Conservation (phyloP, 2,797 vertebrate species). For the Anisognathus igniventris region DNA sequence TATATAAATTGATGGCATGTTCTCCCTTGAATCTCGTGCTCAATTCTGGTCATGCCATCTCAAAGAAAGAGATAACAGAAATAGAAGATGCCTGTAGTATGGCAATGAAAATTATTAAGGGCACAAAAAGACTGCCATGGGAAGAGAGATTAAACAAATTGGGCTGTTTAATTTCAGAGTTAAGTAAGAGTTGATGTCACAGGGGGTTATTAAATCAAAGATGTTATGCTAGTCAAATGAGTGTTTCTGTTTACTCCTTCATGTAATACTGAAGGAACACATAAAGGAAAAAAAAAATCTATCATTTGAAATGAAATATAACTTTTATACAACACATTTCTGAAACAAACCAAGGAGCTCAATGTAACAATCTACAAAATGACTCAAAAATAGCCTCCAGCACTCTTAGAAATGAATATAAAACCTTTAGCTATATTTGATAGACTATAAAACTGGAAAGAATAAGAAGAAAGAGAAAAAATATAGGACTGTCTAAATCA, state of each 20-base stretch:
- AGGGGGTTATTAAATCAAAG: neutral
- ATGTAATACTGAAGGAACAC: neutral
- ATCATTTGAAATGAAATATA: neutral
- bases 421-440: neutral
- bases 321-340: neutral
- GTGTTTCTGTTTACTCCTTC: neutral
- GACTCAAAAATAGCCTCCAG: neutral
- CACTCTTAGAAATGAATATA: neutral
- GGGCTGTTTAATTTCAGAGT: neutral
- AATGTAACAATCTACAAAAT: neutral
- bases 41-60: neutral
- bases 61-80: neutral
- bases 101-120: conserved; percentile 2
- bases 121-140: neutral
- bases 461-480: neutral
- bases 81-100: neutral
- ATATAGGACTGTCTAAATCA: neutral
- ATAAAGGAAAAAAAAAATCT: neutral
- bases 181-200: neutral
- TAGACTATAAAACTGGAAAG: neutral
- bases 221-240: neutral
- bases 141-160: neutral
- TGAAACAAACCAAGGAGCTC: neutral
- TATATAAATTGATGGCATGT: neutral
- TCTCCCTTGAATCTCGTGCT: neutral